Base-by-base conservation (phyloP, 2,888 invertebrate genomes). In the Himalopsyche anomala region DNA sequence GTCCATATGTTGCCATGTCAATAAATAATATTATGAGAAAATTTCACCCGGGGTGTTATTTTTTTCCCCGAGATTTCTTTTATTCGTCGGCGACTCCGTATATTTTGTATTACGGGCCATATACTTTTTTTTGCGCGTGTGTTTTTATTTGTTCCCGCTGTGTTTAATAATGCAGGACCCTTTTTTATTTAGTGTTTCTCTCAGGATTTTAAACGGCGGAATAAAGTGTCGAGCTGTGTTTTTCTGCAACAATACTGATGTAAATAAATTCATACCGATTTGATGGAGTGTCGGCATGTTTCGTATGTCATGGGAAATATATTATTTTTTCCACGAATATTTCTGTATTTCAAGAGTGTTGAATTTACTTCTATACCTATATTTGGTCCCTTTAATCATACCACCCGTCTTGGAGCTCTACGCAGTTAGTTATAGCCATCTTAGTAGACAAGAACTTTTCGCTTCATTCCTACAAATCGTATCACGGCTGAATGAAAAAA, bases 1-100 rank as follows among this genome's bases (percentile, higher is more conserved):
- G 62, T 62, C 62, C 62, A 62, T 62, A 62, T 62, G 62, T 62
- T 62, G 62, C 62, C 62, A 62, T 62, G 62, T 62, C 62, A 62
- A 62, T 62, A 62, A 62, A 62, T 62, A 62, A 62, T 62, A 62
- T 62, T 62, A 62, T 62, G 62, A 62, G 62, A 62, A 62, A 62
- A 62, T 62, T 62, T 62, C 62, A 62, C 62, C 62, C 62, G 62
- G 28, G 62, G 62, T 62, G 62, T 62, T 62, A 62, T 62, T 62
- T 62, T 56, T 62, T 62, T 62, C 62, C 62, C 62, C 62, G 51
- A 62, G 62, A 62, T 62, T 62, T 62, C 62, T 62, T 62, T 62
- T 62, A 62, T 62, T 62, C 62, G 62, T 28, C 62, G 56, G 62
- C 19, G 62, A 62, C 28, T 62, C 62, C 19, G 62, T 62, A 62